Base-by-base conservation (phyloP, 2,797 vertebrate species). In the Cossypha caffra region DNA sequence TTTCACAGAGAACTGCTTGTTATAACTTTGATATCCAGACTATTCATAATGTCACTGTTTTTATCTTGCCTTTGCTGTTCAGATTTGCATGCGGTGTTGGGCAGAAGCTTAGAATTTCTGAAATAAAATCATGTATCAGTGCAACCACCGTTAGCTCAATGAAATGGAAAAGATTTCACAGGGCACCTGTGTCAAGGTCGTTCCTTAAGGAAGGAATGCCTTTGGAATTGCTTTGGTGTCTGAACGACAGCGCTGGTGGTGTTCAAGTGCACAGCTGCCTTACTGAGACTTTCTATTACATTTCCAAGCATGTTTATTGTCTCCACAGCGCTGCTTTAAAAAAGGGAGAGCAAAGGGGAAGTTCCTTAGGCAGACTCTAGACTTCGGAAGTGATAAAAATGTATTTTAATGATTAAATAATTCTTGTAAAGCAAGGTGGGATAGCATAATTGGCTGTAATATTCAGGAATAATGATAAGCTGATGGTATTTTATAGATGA, bases 151-250 rank as follows among this genome's bases (percentile, higher is more conserved):
- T 57, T 66, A 51, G 48, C 16, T 84, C 40, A 81, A 45, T 73
- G 61, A 90, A 63, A 63, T 10, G 14, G 73, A 38, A 45, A 25
- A 31, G 2, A 15, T 8, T 58, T 66, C 58, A n/a, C 14, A 85
- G 52, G 68, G 24, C 68, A 40, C 52, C 45, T 77, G 7, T 48
- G 40, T 90, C 81, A 95, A 95, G 91, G 95, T 92, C 87, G 16
- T 55, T 91, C 29, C 57, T 74, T 40, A 29, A 77, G 67, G 89
- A 61, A 74, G 20, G 68, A 82, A 50, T 74, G 80, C 45, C 72
- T 77, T 67, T 91, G 86, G 82, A 92, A 86, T 77, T 73, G 43
- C 40, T 54, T 47, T 48, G 10, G 14, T 51, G 31, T 24, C 6
- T 61, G 75, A 88, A 31, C 13, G 0, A 0, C n/a, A 25, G 24